phyloP scores from a whole-genome alignment of 2,888 invertebrate genomes.

The Anorthoa munda region DNA sequence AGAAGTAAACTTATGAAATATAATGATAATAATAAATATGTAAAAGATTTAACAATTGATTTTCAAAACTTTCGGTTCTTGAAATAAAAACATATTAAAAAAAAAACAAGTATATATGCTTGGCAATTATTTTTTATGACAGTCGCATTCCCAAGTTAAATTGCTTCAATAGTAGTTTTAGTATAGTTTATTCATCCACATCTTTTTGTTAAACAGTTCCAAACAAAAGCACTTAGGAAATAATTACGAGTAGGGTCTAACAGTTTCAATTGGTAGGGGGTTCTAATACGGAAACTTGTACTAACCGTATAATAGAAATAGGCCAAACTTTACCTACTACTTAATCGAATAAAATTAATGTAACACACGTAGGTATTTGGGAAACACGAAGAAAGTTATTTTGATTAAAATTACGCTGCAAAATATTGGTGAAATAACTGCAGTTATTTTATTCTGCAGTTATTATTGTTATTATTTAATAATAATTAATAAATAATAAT shows the following conservation, averaged over 20 bases:
- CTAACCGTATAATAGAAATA: constrained; percentile 46
- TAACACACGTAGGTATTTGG: constrained; percentile 30
- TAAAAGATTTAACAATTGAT: background rate
- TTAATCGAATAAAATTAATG: constrained; percentile 50
- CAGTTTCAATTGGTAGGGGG: constrained; percentile 39
- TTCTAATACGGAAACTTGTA: constrained; percentile 47
- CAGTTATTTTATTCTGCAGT: too few species aligned
- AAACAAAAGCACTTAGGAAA: constrained; percentile 58
- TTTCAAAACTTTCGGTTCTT: background rate
- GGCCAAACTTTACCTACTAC: constrained; percentile 33
- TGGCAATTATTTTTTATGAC: constrained; percentile 8
- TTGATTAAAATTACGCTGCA: constrained; percentile 26
- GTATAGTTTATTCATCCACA: constrained; percentile 25
- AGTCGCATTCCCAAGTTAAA: constrained; percentile 21
- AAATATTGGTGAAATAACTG: constrained; percentile 7
- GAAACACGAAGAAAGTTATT: constrained; percentile 21
- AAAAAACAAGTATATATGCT: background rate
- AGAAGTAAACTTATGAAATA: background rate
- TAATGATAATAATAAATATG: background rate
- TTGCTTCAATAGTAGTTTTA: constrained; percentile 17
- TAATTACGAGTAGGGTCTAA: constrained; percentile 41
- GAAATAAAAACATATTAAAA: background rate
- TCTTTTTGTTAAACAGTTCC: constrained; percentile 33
- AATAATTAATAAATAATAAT: too few species aligned
- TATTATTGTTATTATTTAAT: too few species aligned